Percentiles rank a stretch among this genome's conserved stretches.
These are phyloP conservation scores for Nesometra sesokonis DNA, from an alignment of 35 echinoderm and acorn worm species.

Conservation along the genomic window DNA sequence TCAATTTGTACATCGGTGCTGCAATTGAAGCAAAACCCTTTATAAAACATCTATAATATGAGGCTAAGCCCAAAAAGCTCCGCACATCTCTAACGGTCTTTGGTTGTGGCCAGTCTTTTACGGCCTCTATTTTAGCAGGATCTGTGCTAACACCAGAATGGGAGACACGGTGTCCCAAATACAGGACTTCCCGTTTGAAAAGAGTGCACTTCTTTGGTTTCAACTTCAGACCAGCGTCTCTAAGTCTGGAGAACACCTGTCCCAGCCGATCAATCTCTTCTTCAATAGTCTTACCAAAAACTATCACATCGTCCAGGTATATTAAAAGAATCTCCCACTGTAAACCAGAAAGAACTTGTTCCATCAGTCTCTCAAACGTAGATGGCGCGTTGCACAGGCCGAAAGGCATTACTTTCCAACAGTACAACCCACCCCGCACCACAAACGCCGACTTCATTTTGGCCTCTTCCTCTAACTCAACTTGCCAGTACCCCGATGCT, in stretches of 20 bases:
- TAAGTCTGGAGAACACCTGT: too few relatives aligned
- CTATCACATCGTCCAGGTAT: too few relatives aligned
- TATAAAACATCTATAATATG: constrained; percentile 44
- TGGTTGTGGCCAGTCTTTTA: constrained; percentile 9
- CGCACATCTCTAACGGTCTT: constrained; percentile 1
- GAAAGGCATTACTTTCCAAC: too few relatives aligned
- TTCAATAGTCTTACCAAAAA: too few relatives aligned
- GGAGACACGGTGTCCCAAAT: neutral
- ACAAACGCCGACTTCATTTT: neutral
- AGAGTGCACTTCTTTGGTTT: too few relatives aligned
- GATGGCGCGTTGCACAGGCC: too few relatives aligned
- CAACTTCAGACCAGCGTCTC: too few relatives aligned
- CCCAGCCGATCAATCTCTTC: too few relatives aligned
- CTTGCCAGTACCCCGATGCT: neutral
- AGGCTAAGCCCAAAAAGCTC: constrained; percentile 9
- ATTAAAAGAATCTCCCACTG: too few relatives aligned
- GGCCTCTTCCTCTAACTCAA: neutral
- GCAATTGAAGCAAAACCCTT: constrained; percentile 32
- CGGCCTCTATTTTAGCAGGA: constrained; percentile 12
- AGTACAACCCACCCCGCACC: too few relatives aligned
- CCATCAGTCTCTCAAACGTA: too few relatives aligned
- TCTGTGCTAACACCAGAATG: neutral
- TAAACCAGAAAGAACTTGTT: too few relatives aligned
- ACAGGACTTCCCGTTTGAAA: neutral
- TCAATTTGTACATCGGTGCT: constrained; percentile 2